Conservation (phyloP, 2,797 vertebrate species). For the Pantherophis vulpinus region DNA sequence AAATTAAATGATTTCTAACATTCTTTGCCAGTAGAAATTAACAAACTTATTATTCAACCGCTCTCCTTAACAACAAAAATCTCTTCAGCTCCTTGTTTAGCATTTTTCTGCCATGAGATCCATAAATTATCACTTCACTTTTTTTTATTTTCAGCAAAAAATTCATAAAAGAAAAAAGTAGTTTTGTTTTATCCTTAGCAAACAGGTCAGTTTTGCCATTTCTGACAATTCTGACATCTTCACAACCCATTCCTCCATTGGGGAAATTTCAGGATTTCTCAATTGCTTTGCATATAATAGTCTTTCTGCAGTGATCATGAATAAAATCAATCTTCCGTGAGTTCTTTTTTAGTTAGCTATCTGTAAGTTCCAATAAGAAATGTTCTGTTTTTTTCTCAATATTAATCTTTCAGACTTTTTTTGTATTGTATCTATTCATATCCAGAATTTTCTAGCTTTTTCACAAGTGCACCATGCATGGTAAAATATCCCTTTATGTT, state of each 20-base stretch:
- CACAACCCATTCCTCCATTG: background rate
- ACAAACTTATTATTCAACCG: background rate
- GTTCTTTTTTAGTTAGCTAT: background rate
- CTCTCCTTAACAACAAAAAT: background rate
- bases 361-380: background rate
- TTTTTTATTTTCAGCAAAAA: background rate
- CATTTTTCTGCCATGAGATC: background rate
- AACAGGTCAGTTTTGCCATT: background rate
- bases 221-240: background rate
- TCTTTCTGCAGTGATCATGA: background rate
- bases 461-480: background rate
- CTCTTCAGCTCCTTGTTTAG: background rate
- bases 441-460: background rate
- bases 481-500: background rate
- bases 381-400: background rate
- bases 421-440: background rate
- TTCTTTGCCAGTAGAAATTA: background rate
- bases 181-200: background rate
- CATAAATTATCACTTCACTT: background rate
- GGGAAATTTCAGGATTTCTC: background rate
- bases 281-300: background rate
- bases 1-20: background rate
- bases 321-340: background rate
- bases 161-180: background rate
- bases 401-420: background rate